Conservation (phyloP, 2,113 vertebrate species). For the Psammodynastes pulverulentus region DNA sequence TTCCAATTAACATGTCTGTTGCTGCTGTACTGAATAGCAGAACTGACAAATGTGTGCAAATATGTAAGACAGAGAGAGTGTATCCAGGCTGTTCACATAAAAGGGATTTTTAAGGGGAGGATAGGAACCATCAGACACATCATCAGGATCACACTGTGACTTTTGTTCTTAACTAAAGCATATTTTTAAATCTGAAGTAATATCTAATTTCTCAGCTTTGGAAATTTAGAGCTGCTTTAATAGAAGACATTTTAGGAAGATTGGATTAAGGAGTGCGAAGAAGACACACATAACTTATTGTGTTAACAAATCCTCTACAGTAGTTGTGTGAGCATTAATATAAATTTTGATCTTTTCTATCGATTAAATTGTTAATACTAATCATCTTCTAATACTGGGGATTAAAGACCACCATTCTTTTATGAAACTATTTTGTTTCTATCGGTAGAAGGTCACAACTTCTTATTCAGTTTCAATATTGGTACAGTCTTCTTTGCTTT, state of each 20-base stretch:
- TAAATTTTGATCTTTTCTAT: neutral
- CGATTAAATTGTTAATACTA: neutral
- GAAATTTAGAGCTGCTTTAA: neutral
- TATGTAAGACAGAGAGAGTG: neutral
- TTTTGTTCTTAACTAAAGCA: slow-evolving; percentile 16
- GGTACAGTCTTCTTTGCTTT: neutral
- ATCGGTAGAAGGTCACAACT: neutral
- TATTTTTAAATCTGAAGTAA: slow-evolving; percentile 14
- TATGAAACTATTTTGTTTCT: neutral
- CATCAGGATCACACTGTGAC: neutral
- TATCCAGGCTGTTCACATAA: neutral
- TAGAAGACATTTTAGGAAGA: neutral
- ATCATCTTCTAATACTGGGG: neutral
- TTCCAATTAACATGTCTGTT: slow-evolving; percentile 15
- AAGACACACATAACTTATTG: neutral
- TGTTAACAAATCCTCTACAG: neutral
- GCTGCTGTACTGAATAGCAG: neutral
- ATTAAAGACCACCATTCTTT: neutral
- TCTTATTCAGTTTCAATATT: neutral
- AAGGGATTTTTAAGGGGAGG: neutral
- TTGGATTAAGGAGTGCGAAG: neutral
- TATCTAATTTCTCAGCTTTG: neutral
- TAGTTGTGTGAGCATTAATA: neutral
- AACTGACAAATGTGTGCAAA: neutral
- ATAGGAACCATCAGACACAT: neutral